A percentile compares a stretch with the other conserved stretches of the same genome.
Conservation (phyloP, 2,113 vertebrate genomes). For the Catagonus wagneri region DNA sequence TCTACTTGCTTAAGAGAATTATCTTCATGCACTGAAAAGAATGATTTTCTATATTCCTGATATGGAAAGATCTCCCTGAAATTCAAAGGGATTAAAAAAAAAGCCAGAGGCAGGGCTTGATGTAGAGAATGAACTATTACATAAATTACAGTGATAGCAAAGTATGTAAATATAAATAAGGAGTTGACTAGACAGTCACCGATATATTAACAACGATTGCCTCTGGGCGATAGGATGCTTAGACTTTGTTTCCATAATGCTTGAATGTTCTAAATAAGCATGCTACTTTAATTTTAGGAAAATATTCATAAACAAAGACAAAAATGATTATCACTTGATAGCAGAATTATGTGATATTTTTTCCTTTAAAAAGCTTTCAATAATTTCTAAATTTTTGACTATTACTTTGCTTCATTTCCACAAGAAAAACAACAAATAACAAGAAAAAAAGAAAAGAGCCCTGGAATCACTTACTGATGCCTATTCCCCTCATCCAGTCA, state of each 20-base stretch:
- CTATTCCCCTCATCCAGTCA: background rate
- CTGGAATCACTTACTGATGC: background rate
- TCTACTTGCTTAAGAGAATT: background rate
- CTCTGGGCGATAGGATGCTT: background rate
- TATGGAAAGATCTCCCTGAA: background rate
- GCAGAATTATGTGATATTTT: background rate
- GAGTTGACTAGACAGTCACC: background rate
- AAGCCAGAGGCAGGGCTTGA: background rate
- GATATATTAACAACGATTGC: background rate
- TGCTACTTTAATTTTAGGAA: background rate
- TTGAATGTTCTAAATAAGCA: slow-evolving; percentile 27
- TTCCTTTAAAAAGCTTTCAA: background rate
- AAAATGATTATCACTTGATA: slow-evolving; percentile 20
- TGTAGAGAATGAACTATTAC: background rate
- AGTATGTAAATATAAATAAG: background rate
- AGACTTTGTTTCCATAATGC: background rate
- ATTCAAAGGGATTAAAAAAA: background rate
- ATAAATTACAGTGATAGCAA: background rate
- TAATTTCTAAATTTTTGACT: slow-evolving; percentile 22
- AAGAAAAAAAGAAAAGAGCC: background rate
- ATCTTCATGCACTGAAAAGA: background rate
- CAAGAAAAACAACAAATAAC: background rate
- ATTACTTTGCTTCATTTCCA: slow-evolving; percentile 11
- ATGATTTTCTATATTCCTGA: slow-evolving; percentile 8
- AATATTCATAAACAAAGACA: background rate